phyloP scores from a whole-genome alignment of 2,797 vertebrate species.

The Diplodus sargus region DNA sequence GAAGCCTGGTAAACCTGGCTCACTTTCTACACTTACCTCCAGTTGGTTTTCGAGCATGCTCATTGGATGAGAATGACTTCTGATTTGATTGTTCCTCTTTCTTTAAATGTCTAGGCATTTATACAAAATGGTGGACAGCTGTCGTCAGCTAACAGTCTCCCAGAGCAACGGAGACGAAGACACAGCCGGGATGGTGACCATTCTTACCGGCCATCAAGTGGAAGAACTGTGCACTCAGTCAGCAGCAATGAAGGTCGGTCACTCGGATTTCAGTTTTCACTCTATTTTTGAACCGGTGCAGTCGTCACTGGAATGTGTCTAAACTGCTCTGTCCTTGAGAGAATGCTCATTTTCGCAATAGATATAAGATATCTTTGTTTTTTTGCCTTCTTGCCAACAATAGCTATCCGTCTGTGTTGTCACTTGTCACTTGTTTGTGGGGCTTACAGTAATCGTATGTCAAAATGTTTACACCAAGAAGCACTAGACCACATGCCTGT shows the following conservation, averaged over 20 bases:
- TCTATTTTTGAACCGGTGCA: neutral
- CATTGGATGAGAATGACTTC: rapidly evolving
- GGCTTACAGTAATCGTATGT: no score
- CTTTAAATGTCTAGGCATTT: slow-evolving; percentile 87
- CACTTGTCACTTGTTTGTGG: no score
- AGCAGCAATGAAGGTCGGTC: slow-evolving; percentile 92
- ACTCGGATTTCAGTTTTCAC: neutral
- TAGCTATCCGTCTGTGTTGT: no score
- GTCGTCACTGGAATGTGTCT: neutral
- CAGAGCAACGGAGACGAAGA: slow-evolving; percentile 94
- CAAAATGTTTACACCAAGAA: no score
- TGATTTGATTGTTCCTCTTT: neutral
- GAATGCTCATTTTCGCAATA: neutral
- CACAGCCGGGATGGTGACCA: slow-evolving; percentile 96
- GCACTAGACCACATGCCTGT: no score
- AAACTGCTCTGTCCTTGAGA: neutral
- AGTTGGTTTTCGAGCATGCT: rapidly evolving
- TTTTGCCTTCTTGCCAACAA: no score
- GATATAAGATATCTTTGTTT: neutral
- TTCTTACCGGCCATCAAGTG: slow-evolving; percentile 90
- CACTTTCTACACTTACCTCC: neutral
- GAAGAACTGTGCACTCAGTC: slow-evolving; percentile 87
- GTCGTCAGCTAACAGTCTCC: slow-evolving; percentile 93
- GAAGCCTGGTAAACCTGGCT: slow-evolving; percentile 91
- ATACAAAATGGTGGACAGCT: slow-evolving; percentile 98